Evolutionary conservation across 1,140 invertebrate species (phyloP).

Genomic region (Pseudobourletiella spinata): DNA sequence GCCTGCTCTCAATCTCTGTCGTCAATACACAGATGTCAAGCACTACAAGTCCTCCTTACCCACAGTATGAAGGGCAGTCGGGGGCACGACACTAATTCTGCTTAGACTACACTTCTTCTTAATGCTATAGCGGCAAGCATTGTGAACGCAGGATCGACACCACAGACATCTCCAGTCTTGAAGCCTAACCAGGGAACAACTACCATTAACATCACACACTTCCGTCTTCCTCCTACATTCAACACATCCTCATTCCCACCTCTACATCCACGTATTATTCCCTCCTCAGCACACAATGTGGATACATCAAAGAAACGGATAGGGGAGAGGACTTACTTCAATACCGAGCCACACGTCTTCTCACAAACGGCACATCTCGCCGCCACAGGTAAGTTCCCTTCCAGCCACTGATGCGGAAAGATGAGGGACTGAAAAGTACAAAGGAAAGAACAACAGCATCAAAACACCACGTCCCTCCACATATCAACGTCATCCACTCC

Average conservation of each 20-base stretch:
- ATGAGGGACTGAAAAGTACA: constrained; percentile 51
- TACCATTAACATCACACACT: background rate
- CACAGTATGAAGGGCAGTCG: constrained; percentile 81
- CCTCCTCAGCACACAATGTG: background rate
- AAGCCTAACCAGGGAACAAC: constrained; percentile 49
- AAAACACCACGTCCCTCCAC: no score
- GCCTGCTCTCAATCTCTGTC: background rate
- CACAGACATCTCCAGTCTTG: constrained; percentile 95
- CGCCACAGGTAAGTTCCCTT: constrained; percentile 90
- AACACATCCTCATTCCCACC: background rate
- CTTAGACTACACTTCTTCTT: constrained; percentile 70
- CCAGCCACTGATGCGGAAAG: constrained; percentile 97
- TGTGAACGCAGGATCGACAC: constrained; percentile 88
- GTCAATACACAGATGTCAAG: constrained; percentile 5
- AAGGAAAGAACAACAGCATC: constrained; percentile 12
- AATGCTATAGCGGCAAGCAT: constrained; percentile 66
- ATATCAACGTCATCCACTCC: no score
- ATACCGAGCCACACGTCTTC: constrained; percentile 90
- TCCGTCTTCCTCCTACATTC: background rate
- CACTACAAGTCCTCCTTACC: constrained; percentile 45
- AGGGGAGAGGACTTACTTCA: constrained; percentile 52
- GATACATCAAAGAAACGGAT: background rate
- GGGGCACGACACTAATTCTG: constrained; percentile 83
- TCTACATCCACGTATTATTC: background rate
- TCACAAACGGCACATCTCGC: constrained; percentile 90